Percentiles rank a stretch among this genome's conserved stretches.
Evolutionary conservation across 2,888 invertebrate species (phyloP).

Genomic region (Meiosimyza decipiens): DNA sequence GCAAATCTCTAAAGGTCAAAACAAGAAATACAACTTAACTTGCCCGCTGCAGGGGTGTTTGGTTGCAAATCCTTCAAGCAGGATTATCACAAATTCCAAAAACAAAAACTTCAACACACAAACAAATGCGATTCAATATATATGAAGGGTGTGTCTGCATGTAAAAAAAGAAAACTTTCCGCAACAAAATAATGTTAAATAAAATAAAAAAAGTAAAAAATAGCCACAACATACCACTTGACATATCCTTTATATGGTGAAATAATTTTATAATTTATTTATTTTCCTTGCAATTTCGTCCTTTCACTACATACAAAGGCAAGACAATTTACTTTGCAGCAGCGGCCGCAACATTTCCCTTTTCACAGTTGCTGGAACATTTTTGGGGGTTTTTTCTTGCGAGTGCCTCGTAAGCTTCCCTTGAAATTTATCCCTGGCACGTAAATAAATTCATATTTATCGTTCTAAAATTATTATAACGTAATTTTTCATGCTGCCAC

Average conservation of each 20-base stretch:
- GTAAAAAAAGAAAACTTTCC: background rate
- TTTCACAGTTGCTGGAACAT: slow-evolving; percentile 5
- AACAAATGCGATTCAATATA: slow-evolving; percentile 1
- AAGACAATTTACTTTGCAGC: background rate
- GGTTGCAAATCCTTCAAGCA: slow-evolving; percentile 61
- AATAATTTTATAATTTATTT: slow-evolving; percentile 66
- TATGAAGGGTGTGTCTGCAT: background rate
- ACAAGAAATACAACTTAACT: slow-evolving; percentile 15
- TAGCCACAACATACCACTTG: slow-evolving; percentile 46
- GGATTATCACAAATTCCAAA: slow-evolving; percentile 56
- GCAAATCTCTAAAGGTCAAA: background rate
- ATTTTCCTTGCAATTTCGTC: slow-evolving; percentile 47
- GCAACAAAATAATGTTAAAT: slow-evolving; percentile 22
- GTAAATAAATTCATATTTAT: slow-evolving; percentile 57
- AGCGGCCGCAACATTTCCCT: slow-evolving; percentile 8
- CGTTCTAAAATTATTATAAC: slow-evolving; percentile 55
- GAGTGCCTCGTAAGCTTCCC: slow-evolving; percentile 12
- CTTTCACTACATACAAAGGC: slow-evolving; percentile 4
- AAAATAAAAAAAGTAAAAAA: slow-evolving; percentile 24
- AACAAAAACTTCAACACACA: slow-evolving; percentile 27
- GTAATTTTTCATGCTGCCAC: slow-evolving; percentile 54
- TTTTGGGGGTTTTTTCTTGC: background rate
- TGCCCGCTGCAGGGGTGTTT: slow-evolving; percentile 52
- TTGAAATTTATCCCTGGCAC: slow-evolving; percentile 40
- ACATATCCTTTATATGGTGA: slow-evolving; percentile 64